phyloP scores from a whole-genome alignment of 2,888 invertebrate species.

The Azorinus chamasolen region DNA sequence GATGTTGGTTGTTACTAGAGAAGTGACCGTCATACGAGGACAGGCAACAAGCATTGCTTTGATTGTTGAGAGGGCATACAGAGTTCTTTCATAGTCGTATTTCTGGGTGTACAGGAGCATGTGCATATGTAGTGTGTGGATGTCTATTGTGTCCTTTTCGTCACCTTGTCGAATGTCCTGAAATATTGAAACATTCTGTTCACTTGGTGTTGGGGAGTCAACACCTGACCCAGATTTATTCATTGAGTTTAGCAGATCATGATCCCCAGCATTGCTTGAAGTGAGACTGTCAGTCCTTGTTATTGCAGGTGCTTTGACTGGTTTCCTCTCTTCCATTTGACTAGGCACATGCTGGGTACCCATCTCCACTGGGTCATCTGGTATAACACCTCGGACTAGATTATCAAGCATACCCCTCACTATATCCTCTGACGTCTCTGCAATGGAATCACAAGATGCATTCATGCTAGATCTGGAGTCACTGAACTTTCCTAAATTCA shows the following conservation, averaged over 20 bases:
- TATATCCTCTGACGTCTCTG: slow-evolving; percentile 87
- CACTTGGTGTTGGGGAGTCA: slow-evolving; percentile 79
- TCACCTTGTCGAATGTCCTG: slow-evolving; percentile 34
- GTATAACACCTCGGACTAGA: slow-evolving; percentile 48
- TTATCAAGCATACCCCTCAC: slow-evolving; percentile 82
- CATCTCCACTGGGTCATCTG: slow-evolving; percentile 70
- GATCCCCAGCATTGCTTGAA: slow-evolving; percentile 72
- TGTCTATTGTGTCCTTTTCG: slow-evolving; percentile 81
- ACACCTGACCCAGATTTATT: slow-evolving; percentile 72
- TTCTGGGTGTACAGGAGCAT: slow-evolving; percentile 93
- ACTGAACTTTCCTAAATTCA: not conserved
- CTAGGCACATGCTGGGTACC: slow-evolving; percentile 87
- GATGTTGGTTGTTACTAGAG: slow-evolving; percentile 92
- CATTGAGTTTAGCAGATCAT: slow-evolving; percentile 76
- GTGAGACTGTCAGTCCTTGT: slow-evolving; percentile 50
- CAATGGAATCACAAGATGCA: slow-evolving; percentile 18
- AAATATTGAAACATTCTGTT: slow-evolving; percentile 69
- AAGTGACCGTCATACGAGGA: slow-evolving; percentile 91
- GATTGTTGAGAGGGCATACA: slow-evolving; percentile 92
- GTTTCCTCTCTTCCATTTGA: slow-evolving; percentile 10
- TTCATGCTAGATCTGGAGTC: slow-evolving; percentile 4
- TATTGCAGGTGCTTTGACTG: slow-evolving; percentile 9
- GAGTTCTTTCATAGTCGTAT: slow-evolving; percentile 91
- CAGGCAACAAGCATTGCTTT: slow-evolving; percentile 91
- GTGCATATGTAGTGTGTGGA: slow-evolving; percentile 94